Base-by-base conservation (phyloP, 2,113 vertebrate genomes). In the Cryptomyrus ogoouensis region DNA sequence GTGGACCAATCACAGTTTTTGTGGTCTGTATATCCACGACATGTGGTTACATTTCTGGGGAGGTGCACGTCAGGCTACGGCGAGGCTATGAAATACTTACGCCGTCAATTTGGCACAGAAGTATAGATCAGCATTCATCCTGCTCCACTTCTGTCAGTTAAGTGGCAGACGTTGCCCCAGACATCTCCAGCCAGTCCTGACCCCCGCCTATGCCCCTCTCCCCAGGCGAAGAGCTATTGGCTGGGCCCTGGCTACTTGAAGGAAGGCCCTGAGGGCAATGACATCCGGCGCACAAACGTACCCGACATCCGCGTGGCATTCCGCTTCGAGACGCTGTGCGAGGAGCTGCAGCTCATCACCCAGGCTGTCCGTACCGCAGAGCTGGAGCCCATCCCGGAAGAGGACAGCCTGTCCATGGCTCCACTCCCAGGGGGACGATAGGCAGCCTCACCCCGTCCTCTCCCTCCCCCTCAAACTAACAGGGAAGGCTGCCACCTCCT, bases 231-330 rank as follows among this genome's bases (percentile, higher is more conserved):
- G 94, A 97, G 97, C 93, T 96, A 98, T 91, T 99, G 98, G 98
- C 88, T 99, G 93, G 98, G 98, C 7, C 97, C 97, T 9, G 94
- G 93, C 91, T 98, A 98, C 83, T 92, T 92, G 52, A 96, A 94
- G 87, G 98, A 98, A 62, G 97, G 98, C 1, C 96, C 98, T 0
- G 95, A 96, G 89, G 97, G 97, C 70, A 99, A 99, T 0, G 98
- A 99, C 93, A 99, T 99, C 92, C 97, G 98, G 0, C 97, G 98
- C 0, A 98, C 97, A 91, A 99, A 99, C 0, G 97, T 99, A 52
- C 98, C 98, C 0, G 98, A 99, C 88, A 99, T 99, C 92, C 97
- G 98, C 0, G 97, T 98, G 90, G 96, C 96, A 13, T 99, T 97
- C 91, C 96, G 98, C 90, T 93, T 96, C 0, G 98, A 99, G 95